Percentiles rank a stretch among this genome's conserved stretches.
These are phyloP conservation scores for Rhinichthys osculus DNA, from an alignment of 2,797 vertebrate genomes.

Conservation along the genomic window DNA sequence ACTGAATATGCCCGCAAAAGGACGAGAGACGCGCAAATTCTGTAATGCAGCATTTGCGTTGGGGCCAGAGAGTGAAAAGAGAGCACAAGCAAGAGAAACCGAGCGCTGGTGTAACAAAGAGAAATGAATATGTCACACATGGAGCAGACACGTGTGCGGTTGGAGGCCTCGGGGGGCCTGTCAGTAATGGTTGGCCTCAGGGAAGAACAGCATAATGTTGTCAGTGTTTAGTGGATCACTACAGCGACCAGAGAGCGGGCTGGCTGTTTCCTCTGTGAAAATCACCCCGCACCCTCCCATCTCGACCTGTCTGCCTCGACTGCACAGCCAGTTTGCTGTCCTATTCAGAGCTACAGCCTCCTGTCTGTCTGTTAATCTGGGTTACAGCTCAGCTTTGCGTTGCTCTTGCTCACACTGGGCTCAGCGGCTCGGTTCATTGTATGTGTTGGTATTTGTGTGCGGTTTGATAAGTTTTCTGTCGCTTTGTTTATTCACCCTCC, in stretches of 20 bases:
- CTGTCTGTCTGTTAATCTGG: slow-evolving; percentile 15
- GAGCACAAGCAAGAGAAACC: background rate
- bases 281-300: background rate
- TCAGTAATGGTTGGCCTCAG: slow-evolving; percentile 44
- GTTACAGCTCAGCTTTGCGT: background rate
- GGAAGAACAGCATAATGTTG: slow-evolving; percentile 46
- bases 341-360: slow-evolving; percentile 10
- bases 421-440: background rate
- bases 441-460: slow-evolving; percentile 3
- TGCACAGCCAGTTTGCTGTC: slow-evolving; percentile 12
- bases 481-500: slow-evolving; percentile 3
- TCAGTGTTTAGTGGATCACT: slow-evolving; percentile 46
- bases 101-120: background rate
- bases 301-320: slow-evolving; percentile 22
- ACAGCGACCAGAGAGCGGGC: slow-evolving; percentile 9
- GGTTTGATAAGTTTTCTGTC: slow-evolving; percentile 8
- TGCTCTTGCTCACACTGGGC: background rate
- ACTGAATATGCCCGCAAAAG: background rate
- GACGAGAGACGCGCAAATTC: background rate
- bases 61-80: background rate
- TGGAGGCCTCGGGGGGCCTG: slow-evolving; percentile 33
- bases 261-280: slow-evolving; percentile 23
- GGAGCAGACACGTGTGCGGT: slow-evolving; percentile 31
- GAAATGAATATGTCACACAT: slow-evolving; percentile 44
- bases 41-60: background rate